Base-by-base conservation (phyloP, 1,140 invertebrate genomes). In the Hetaerina americana region DNA sequence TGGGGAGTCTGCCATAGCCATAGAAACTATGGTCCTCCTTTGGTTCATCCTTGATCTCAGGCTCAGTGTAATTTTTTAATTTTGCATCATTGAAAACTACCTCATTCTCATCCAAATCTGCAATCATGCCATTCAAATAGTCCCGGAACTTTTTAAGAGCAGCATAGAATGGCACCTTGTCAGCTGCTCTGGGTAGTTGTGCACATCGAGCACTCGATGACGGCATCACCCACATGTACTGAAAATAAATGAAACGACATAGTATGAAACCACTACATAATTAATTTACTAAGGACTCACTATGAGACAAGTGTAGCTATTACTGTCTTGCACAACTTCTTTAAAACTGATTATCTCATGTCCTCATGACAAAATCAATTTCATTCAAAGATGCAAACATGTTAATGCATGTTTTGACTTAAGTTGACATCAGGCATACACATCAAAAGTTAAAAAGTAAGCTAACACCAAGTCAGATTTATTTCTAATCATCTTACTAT, bases 191-290 rank as follows among this genome's bases (percentile, higher is more conserved):
- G 0, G 96, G 96, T 74, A 98, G 84, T 79, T 98, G 95, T 27
- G 95, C 94, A 83, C 95, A 98, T 72, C 96, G 87, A 40, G 96
- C 96, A 80, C 94, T 96, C 26, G 95, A 97, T 49, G 96, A 98
- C 73, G 96, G 96, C 95, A 98, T 97, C 78, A 98, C 96, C 93
- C 94, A 98, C 85, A 97, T 94, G 80, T 95, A 92, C 95, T 98
- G 85, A 49, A 84, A 85, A n/a, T n/a, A n/a, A n/a, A n/a, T n/a
- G 72, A 76, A 70, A 78, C 77, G 76, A 73, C 74, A n/a, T n/a
- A n/a, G n/a, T n/a, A n/a, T n/a, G n/a, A 70, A 74, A 27, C n/a
- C n/a, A n/a, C n/a, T n/a, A n/a, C n/a, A n/a, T n/a, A n/a, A n/a
- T n/a, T n/a, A n/a, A n/a, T n/a, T n/a, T n/a, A n/a, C n/a, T 57